Evolutionary conservation across 1,140 invertebrate species (phyloP).

Genomic region (Drosophila serrata): DNA sequence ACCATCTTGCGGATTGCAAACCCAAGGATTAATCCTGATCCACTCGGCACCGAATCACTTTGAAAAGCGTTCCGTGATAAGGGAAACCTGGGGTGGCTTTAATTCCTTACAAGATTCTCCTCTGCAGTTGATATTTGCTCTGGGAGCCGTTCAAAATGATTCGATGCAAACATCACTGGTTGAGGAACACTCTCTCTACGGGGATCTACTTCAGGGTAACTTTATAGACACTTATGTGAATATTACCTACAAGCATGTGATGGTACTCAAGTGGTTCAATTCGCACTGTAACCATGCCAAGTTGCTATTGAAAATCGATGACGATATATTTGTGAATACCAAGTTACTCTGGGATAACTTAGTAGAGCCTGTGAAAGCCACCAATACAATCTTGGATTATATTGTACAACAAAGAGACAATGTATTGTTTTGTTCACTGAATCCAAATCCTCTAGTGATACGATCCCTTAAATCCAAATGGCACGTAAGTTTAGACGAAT

Average conservation of each 20-base stretch:
- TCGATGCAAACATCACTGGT: conserved; percentile 86
- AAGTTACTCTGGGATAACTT: conserved; percentile 88
- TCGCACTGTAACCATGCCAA: conserved; percentile 89
- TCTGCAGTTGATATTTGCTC: conserved; percentile 88
- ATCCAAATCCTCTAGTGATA: conserved; percentile 85
- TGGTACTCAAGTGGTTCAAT: conserved; percentile 92
- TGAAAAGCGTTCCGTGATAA: conserved; percentile 87
- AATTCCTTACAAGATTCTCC: conserved; percentile 43
- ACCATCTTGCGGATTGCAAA: conserved; percentile 83
- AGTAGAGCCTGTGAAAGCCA: neutral
- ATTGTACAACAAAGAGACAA: conserved; percentile 52
- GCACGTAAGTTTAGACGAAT: conserved; percentile 90
- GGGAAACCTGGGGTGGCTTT: conserved; percentile 89
- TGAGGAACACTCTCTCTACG: conserved; percentile 87
- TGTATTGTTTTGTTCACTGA: conserved; percentile 87
- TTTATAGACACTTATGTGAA: conserved; percentile 93
- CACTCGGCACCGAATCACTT: conserved; percentile 89
- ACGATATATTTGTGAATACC: conserved; percentile 92
- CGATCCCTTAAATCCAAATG: conserved; percentile 90
- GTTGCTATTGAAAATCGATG: conserved; percentile 91
- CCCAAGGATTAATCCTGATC: conserved; percentile 87
- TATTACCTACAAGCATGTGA: conserved; percentile 94
- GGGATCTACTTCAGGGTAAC: conserved; percentile 92
- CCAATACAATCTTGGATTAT: neutral
- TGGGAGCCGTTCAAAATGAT: conserved; percentile 87